Percentiles rank a stretch among this genome's conserved stretches.
These are phyloP conservation scores for Sebastes reedi DNA, from an alignment of 2,797 vertebrate genomes.

Conservation along the genomic window DNA sequence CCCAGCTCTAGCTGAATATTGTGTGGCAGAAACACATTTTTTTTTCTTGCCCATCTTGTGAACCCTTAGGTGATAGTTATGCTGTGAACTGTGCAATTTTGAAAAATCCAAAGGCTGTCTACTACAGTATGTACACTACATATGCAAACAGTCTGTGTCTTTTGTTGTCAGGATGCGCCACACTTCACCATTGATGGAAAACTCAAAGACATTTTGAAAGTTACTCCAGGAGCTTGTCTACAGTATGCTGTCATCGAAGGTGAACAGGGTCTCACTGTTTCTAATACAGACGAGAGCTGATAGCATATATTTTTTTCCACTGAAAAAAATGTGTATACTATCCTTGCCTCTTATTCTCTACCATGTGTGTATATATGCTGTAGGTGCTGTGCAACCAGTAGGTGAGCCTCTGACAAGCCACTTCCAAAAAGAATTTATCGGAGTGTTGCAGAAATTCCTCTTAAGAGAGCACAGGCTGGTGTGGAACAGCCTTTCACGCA, in stretches of 20 bases:
- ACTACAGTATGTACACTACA: background rate
- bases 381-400: conserved; percentile 85
- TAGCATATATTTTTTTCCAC: background rate
- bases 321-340: background rate
- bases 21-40: background rate
- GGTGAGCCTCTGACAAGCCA: conserved; percentile 82
- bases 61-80: background rate
- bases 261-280: conserved; percentile 60
- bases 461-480: conserved; percentile 88
- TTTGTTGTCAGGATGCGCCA: conserved; percentile 81
- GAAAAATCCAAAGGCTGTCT: background rate
- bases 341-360: background rate
- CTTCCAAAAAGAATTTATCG: conserved; percentile 83
- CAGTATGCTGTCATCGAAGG: conserved; percentile 89
- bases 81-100: background rate
- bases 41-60: background rate
- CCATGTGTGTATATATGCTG: background rate
- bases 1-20: background rate
- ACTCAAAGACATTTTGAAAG: conserved; percentile 82
- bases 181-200: conserved; percentile 79
- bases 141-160: background rate
- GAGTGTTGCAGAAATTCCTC: conserved; percentile 87
- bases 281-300: background rate
- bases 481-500: conserved; percentile 86
- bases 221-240: conserved; percentile 81